Evolutionary conservation across 1,140 invertebrate species (phyloP).

Genomic region (Diorhabda sublineata): DNA sequence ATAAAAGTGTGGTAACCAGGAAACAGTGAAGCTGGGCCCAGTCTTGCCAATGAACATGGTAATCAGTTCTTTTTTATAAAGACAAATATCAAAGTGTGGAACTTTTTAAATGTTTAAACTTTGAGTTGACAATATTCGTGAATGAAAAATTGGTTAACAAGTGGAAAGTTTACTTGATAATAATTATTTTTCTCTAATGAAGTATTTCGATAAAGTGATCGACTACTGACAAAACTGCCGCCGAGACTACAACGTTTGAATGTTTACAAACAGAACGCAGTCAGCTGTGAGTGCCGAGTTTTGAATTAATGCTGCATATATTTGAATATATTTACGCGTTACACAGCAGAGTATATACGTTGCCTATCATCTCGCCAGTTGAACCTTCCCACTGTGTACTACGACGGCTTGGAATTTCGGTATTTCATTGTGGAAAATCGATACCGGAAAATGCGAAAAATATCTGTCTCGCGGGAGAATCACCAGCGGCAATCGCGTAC

Average conservation of each 20-base stretch:
- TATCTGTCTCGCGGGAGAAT: background rate
- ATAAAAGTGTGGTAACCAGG: no score
- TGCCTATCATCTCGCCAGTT: conserved; percentile 20
- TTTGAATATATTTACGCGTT: conserved; percentile 58
- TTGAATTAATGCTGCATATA: conserved; percentile 64
- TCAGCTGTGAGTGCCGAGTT: conserved; percentile 50
- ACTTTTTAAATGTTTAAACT: no score
- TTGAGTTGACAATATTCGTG: no score
- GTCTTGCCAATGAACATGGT: no score
- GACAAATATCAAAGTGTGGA: no score
- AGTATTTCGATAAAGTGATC: no score
- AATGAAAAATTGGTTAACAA: no score
- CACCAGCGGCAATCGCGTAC: no score
- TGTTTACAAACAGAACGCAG: conserved; percentile 47
- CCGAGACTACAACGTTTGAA: conserved; percentile 26
- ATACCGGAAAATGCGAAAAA: conserved; percentile 6
- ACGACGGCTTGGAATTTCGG: background rate
- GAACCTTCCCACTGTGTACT: conserved; percentile 13
- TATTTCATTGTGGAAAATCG: conserved; percentile 13
- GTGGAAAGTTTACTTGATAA: no score
- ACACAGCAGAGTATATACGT: conserved; percentile 21
- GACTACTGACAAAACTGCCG: background rate
- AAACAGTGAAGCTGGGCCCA: no score
- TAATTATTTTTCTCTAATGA: no score
- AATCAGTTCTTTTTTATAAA: no score